phyloP scores from a whole-genome alignment of 2,113 vertebrate genomes.

The Daubentonia madagascariensis region DNA sequence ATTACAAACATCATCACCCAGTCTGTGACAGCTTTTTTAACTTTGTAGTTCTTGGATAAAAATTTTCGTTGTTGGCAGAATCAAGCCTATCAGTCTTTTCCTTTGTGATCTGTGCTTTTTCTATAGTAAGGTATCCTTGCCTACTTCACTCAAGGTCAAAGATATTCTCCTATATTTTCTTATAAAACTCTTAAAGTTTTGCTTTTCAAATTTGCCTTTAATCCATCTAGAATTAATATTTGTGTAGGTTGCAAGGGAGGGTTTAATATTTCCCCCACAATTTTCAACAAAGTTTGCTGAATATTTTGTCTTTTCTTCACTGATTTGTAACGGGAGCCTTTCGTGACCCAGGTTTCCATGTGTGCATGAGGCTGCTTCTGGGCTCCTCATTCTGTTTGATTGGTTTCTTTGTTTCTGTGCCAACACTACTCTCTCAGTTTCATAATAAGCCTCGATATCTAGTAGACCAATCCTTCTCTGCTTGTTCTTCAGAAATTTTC shows the following conservation, averaged over 20 bases:
- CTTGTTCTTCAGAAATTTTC: background rate
- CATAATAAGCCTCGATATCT: background rate
- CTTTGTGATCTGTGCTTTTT: background rate
- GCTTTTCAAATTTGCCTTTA: background rate
- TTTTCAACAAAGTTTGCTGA: background rate
- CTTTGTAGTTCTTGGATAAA: background rate
- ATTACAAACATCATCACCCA: background rate
- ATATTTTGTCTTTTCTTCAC: background rate
- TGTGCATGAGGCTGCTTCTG: rapidly evolving
- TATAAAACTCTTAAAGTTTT: background rate
- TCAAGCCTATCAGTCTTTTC: background rate
- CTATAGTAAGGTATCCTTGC: background rate
- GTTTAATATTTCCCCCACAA: background rate
- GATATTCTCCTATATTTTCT: background rate
- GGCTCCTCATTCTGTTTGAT: background rate
- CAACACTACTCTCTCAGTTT: background rate
- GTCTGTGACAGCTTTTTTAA: background rate
- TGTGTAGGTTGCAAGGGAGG: background rate
- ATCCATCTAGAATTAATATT: background rate
- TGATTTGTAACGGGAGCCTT: background rate
- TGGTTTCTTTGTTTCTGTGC: background rate
- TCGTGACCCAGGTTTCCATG: background rate
- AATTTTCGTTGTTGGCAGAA: background rate
- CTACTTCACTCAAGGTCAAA: background rate
- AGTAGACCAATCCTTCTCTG: background rate